A percentile compares a stretch with the other conserved stretches of the same genome.
Evolutionary conservation across 2,797 vertebrate genomes (phyloP).

Genomic region (Hephaestus fuliginosus): DNA sequence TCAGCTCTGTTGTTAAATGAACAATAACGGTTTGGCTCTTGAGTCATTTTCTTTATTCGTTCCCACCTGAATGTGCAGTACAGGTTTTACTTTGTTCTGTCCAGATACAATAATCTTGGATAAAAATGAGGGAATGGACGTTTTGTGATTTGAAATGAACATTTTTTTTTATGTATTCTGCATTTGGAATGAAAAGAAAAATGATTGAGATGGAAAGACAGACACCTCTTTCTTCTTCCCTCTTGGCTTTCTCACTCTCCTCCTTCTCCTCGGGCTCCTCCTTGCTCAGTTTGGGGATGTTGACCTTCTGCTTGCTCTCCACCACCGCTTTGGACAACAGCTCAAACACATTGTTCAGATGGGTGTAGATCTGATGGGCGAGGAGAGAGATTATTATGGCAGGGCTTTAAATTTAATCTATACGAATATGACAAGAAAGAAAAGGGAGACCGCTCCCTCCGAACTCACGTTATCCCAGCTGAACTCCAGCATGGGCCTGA

Average conservation of each 20-base stretch:
- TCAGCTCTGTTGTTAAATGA: neutral
- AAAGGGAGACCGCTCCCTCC: too few species aligned
- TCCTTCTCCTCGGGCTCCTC: constrained; percentile 82
- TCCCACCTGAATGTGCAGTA: neutral
- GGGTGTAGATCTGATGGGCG: constrained; percentile 81
- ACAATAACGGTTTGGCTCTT: neutral
- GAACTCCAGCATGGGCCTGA: constrained; percentile 87
- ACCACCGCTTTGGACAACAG: constrained; percentile 84
- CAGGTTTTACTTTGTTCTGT: constrained; percentile 32
- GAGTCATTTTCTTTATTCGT: constrained; percentile 2
- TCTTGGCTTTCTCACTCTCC: constrained; percentile 80
- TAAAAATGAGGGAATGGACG: neutral
- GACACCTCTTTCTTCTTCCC: constrained; percentile 80
- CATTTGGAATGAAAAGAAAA: constrained; percentile 12
- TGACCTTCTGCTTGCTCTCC: constrained; percentile 86
- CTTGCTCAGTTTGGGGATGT: constrained; percentile 82
- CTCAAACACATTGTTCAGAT: constrained; percentile 87
- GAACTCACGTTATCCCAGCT: constrained; percentile 86
- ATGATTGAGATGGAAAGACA: constrained; percentile 9
- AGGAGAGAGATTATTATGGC: neutral
- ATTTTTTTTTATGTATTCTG: constrained; percentile 26
- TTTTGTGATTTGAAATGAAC: constrained; percentile 40
- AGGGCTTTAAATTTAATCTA: neutral
- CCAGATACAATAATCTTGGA: constrained; percentile 10
- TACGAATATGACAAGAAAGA: neutral